Percentiles rank a stretch among this genome's conserved stretches.
Evolutionary conservation across 2,797 vertebrate genomes (phyloP).

Genomic region (Rhynchotus rufescens): DNA sequence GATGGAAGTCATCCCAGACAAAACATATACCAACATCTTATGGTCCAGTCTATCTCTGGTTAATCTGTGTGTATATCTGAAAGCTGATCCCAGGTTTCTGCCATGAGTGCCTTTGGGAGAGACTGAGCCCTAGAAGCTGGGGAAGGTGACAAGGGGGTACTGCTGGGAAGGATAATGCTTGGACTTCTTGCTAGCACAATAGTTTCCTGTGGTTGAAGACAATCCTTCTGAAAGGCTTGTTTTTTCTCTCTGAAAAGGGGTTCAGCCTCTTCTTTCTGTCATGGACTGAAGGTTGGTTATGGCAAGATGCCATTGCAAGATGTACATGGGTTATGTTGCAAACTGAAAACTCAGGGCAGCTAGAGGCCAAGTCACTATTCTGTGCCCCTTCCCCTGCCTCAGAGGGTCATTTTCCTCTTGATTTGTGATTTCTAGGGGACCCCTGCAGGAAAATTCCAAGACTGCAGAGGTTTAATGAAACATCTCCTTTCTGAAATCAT

Average conservation of each 20-base stretch:
- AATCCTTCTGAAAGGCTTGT: background rate
- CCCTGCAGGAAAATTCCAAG: background rate
- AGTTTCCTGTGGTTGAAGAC: background rate
- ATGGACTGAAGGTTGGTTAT: background rate
- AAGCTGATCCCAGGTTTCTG: background rate
- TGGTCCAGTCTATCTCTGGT: background rate
- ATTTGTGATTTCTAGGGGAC: background rate
- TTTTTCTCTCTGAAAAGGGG: background rate
- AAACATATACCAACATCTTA: background rate
- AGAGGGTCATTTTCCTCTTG: background rate
- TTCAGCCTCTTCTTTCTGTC: background rate
- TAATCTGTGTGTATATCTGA: background rate
- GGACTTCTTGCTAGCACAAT: background rate
- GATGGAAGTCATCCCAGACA: fast-evolving
- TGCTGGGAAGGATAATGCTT: background rate
- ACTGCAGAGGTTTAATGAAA: background rate
- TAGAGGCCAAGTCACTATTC: background rate
- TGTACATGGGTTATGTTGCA: fast-evolving
- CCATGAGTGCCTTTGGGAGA: background rate
- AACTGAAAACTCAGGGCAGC: fast-evolving
- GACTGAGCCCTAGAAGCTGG: background rate
- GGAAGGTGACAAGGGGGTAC: background rate
- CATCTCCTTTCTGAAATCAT: background rate
- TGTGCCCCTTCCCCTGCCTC: background rate
- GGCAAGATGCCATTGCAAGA: background rate